Percentiles rank a stretch among this genome's conserved stretches.
These are phyloP conservation scores for Bagarius yarrelli DNA, from an alignment of 2,113 vertebrate genomes.

Conservation along the genomic window DNA sequence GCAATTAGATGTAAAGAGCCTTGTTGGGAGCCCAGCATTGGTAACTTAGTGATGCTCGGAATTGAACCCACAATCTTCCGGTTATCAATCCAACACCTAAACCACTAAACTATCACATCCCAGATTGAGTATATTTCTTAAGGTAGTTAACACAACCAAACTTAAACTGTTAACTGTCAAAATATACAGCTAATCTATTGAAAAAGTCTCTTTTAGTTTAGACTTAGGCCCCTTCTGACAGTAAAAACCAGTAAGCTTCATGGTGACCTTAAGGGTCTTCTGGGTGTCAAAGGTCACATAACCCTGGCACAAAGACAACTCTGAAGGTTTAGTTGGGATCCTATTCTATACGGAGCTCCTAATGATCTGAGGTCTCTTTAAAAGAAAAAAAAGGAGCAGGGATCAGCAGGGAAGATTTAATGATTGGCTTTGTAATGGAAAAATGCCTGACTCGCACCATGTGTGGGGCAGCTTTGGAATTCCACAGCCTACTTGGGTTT, in stretches of 20 bases:
- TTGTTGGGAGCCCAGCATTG: too few species aligned
- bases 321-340: constrained; percentile 2
- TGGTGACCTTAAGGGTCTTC: constrained; percentile 22
- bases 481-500: constrained; percentile 53
- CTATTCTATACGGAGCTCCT: constrained; percentile 17
- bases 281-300: constrained; percentile 38
- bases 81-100: too few species aligned
- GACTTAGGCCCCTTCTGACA: constrained; percentile 14
- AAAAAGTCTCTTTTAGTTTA: background rate
- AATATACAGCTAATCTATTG: background rate
- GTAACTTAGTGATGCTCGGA: too few species aligned
- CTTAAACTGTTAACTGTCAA: background rate
- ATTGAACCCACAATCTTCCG: too few species aligned
- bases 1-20: too few species aligned
- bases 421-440: constrained; percentile 78
- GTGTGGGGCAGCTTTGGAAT: constrained; percentile 44
- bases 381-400: constrained; percentile 63
- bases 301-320: constrained; percentile 30
- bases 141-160: background rate
- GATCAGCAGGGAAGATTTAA: constrained; percentile 69
- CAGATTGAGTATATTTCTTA: background rate
- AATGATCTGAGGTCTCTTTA: constrained; percentile 50
- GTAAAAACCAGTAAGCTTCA: constrained; percentile 4
- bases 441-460: constrained; percentile 68
- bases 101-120: background rate